Percentiles rank a stretch among this genome's conserved stretches.
These are phyloP conservation scores for Danio jaintianensis DNA, from an alignment of 2,797 vertebrate genomes.

Conservation along the genomic window DNA sequence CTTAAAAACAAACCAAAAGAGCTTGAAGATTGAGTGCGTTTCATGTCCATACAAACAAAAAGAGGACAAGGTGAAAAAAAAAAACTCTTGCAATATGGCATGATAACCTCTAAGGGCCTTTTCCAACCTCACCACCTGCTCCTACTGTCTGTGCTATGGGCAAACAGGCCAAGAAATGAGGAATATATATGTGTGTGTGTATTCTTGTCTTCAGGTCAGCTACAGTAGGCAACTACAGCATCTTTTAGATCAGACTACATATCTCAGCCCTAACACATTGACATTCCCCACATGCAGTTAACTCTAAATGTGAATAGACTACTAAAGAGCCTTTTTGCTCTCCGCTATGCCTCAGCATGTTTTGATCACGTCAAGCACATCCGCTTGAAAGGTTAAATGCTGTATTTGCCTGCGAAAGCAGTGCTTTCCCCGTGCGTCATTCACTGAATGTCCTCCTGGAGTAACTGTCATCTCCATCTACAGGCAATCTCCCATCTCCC, in stretches of 20 bases:
- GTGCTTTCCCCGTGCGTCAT: constrained; percentile 43
- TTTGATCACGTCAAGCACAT: constrained; percentile 55
- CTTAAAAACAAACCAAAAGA: neutral
- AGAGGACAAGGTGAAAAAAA: constrained; percentile 33
- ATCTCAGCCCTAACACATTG: constrained; percentile 29
- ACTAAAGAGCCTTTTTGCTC: constrained; percentile 23
- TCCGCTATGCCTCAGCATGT: constrained; percentile 45
- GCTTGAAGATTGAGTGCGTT: neutral
- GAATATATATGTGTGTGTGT: constrained; percentile 40
- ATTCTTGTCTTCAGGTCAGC: constrained; percentile 8
- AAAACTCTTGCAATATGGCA: constrained; percentile 60
- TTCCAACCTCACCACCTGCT: constrained; percentile 74
- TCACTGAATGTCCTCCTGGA: constrained; percentile 42
- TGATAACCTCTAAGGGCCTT: constrained; percentile 64
- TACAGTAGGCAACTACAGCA: constrained; percentile 3
- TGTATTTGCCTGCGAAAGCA: constrained; percentile 30
- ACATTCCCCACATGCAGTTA: constrained; percentile 34
- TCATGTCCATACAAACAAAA: constrained; percentile 6
- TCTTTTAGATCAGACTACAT: constrained; percentile 17
- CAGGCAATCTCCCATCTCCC: constrained; percentile 32
- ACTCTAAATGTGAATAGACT: constrained; percentile 32
- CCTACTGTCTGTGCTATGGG: constrained; percentile 45
- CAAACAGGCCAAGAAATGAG: constrained; percentile 35
- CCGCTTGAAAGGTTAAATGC: constrained; percentile 52
- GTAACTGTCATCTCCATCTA: constrained; percentile 47